A percentile compares a stretch with the other conserved stretches of the same genome.
Conservation (phyloP, 2,888 invertebrate species). For the Heliconius ismenius region DNA sequence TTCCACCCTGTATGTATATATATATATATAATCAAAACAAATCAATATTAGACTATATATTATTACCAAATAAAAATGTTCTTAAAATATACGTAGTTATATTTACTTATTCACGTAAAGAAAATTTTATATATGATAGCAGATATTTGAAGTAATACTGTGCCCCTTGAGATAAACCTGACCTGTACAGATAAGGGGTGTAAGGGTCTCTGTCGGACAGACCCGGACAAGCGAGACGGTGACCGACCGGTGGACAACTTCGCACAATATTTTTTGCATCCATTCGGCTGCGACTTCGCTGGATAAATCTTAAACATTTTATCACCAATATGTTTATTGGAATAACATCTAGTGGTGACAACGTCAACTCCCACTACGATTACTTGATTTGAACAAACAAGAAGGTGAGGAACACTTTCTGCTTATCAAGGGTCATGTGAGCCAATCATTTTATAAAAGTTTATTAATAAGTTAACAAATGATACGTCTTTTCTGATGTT, state of each 20-base stretch:
- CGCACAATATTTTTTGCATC: slow-evolving; percentile 51
- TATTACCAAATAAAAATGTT: no score
- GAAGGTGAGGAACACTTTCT: slow-evolving; percentile 60
- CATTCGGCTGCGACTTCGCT: slow-evolving; percentile 38
- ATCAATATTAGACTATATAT: no score
- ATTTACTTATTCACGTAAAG: not conserved
- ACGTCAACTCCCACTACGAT: slow-evolving; percentile 79
- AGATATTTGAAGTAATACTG: slow-evolving; percentile 62
- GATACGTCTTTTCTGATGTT: slow-evolving; percentile 22
- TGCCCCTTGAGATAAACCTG: slow-evolving; percentile 69
- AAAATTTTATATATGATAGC: slow-evolving; percentile 43
- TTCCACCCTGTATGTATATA: no score
- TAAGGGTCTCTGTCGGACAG: slow-evolving; percentile 53
- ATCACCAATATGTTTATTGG: slow-evolving; percentile 78
- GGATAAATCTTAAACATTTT: slow-evolving; percentile 39
- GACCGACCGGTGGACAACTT: slow-evolving; percentile 42
- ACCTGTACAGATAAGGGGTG: slow-evolving; percentile 65
- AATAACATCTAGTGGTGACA: slow-evolving; percentile 75
- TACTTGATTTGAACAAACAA: slow-evolving; percentile 73
- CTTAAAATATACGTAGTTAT: no score
- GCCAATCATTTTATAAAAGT: slow-evolving; percentile 39
- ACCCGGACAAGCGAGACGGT: slow-evolving; percentile 43
- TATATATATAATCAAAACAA: no score
- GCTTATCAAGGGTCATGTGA: slow-evolving; percentile 40
- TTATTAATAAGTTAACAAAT: slow-evolving; percentile 54